Percentiles rank a stretch among this genome's conserved stretches.
These are phyloP conservation scores for Spizaetus ornatus DNA, from an alignment of 2,113 vertebrate genomes.

Conservation along the genomic window DNA sequence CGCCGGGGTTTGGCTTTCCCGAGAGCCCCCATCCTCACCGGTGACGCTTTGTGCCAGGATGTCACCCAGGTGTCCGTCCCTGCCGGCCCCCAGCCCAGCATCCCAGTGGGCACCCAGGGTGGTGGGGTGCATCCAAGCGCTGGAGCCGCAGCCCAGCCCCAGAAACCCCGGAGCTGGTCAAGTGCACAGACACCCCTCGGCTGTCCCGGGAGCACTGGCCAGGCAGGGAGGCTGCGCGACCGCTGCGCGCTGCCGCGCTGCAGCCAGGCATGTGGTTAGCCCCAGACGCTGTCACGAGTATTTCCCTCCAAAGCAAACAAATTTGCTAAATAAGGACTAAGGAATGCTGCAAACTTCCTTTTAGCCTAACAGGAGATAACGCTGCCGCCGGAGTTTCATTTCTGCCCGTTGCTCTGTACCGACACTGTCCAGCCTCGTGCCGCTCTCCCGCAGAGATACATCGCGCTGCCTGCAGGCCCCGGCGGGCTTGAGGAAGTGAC, in stretches of 20 bases:
- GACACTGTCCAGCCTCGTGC: rapidly evolving
- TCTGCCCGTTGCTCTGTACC: neutral
- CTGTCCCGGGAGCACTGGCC: neutral
- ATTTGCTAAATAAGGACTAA: neutral
- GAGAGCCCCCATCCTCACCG: rapidly evolving
- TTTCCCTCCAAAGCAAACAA: slow-evolving; percentile 3
- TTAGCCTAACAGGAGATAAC: neutral
- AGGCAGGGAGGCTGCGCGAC: neutral
- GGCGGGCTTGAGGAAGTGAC: neutral
- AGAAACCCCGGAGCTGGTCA: neutral
- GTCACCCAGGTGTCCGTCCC: neutral
- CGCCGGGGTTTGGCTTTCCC: rapidly evolving
- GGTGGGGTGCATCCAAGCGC: neutral
- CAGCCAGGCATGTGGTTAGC: neutral
- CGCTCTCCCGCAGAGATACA: neutral
- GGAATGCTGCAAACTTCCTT: neutral
- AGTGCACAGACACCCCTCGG: rapidly evolving
- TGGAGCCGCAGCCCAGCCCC: neutral
- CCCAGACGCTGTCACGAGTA: neutral
- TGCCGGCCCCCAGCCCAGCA: neutral
- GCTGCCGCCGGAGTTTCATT: neutral
- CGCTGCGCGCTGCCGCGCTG: neutral
- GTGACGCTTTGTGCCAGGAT: neutral
- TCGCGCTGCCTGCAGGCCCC: rapidly evolving
- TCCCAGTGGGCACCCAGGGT: rapidly evolving